Evolutionary conservation across 2,113 vertebrate genomes (phyloP).

Genomic region (Terrapene triunguis): DNA sequence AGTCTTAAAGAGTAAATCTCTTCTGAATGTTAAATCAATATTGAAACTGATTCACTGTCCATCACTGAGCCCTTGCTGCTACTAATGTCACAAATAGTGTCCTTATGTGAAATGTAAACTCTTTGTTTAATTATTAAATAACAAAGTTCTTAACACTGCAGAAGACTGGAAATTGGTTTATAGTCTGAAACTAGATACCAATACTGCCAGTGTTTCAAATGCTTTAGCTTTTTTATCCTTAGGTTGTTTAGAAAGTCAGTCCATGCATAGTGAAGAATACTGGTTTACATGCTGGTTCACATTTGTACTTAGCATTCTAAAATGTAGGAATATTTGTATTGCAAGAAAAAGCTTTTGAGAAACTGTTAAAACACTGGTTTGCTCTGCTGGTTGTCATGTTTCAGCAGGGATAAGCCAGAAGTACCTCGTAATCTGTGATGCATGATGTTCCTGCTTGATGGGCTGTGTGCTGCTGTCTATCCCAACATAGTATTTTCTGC

Average conservation of each 20-base stretch:
- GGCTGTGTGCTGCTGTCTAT: not conserved
- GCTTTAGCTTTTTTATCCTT: conserved; percentile 12
- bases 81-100: conserved; percentile 28
- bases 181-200: not conserved
- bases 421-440: not conserved
- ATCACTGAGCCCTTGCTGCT: conserved; percentile 29
- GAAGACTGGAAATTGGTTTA: not conserved
- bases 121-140: conserved; percentile 67
- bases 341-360: not conserved
- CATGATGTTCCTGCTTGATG: not conserved
- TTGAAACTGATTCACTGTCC: not conserved
- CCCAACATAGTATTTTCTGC: not conserved
- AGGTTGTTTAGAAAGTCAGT: not conserved
- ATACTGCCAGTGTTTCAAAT: not conserved
- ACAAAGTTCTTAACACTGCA: conserved; percentile 25
- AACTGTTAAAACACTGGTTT: not conserved
- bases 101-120: conserved; percentile 50
- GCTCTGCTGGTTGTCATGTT: not conserved
- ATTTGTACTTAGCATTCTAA: not conserved
- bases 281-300: not conserved
- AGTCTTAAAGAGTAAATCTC: conserved; percentile 29
- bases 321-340: not conserved
- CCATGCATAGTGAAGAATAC: not conserved
- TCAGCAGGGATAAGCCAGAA: not conserved
- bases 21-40: conserved; percentile 26